Evolutionary conservation across 1,140 invertebrate species (phyloP).

Genomic region (Drosophila bifasciata): DNA sequence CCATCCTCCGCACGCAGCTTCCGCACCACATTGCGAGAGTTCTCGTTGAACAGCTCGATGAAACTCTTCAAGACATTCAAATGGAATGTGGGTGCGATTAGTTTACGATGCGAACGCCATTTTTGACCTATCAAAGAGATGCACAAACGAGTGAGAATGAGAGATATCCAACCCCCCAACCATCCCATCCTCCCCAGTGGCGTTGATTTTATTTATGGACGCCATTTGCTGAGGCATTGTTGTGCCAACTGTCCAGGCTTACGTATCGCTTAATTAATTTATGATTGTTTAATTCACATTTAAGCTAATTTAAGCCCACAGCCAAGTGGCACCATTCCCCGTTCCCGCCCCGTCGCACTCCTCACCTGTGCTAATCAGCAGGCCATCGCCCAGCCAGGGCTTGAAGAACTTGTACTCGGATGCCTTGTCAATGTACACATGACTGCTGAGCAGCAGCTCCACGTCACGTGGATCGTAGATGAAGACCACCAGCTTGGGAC

Average conservation of each 20-base stretch:
- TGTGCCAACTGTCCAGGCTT: slow-evolving; percentile 75
- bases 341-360: not conserved
- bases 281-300: slow-evolving; percentile 77
- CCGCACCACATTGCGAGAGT: slow-evolving; percentile 89
- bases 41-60: slow-evolving; percentile 92
- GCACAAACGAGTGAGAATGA: not conserved
- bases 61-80: slow-evolving; percentile 92
- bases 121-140: slow-evolving; percentile 86
- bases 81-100: slow-evolving; percentile 93
- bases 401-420: slow-evolving; percentile 89
- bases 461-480: slow-evolving; percentile 90
- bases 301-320: slow-evolving; percentile 29
- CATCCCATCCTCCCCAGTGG: not conserved
- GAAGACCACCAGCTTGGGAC: slow-evolving; percentile 89
- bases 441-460: slow-evolving; percentile 90
- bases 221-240: slow-evolving; percentile 45
- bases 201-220: slow-evolving; percentile 69
- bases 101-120: slow-evolving; percentile 91
- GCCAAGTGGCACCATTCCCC: not conserved
- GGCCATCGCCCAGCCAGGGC: slow-evolving; percentile 90
- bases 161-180: too few species aligned
- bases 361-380: slow-evolving; percentile 90
- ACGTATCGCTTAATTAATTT: slow-evolving; percentile 76
- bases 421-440: slow-evolving; percentile 90
- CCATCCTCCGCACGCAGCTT: slow-evolving; percentile 87